These are phyloP conservation scores for Xiphias gladius DNA, from an alignment of 2,113 vertebrate genomes.

Conservation along the genomic window DNA sequence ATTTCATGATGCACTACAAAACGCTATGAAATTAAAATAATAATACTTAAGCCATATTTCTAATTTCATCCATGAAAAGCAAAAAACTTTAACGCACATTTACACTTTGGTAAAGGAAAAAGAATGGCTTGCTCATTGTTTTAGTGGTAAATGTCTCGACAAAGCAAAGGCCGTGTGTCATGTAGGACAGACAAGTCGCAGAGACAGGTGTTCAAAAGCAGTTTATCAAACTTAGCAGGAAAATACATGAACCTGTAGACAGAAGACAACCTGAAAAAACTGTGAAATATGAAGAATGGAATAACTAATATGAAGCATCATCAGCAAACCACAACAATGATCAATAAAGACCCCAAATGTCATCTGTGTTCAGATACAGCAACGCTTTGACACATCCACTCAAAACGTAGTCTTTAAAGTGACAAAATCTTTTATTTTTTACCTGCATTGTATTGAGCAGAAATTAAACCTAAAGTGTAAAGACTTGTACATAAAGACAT, in stretches of 20 bases:
- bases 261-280: background rate
- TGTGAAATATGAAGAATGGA: constrained; percentile 9
- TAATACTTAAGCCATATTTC: background rate
- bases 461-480: background rate
- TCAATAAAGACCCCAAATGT: constrained; percentile 13
- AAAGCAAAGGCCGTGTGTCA: constrained; percentile 36
- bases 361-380: background rate
- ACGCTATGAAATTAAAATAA: background rate
- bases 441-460: background rate
- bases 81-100: constrained; percentile 6
- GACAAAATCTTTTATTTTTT: too few relatives aligned
- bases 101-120: background rate
- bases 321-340: background rate
- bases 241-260: constrained; percentile 12
- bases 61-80: background rate
- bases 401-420: background rate
- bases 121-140: background rate
- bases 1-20: background rate
- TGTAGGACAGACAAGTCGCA: background rate
- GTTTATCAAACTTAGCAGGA: background rate
- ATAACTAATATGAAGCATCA: background rate
- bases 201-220: background rate
- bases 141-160: background rate
- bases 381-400: background rate
- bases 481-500: background rate